Evolutionary conservation across 2,797 vertebrate species (phyloP).

Genomic region (Champsocephalus esox): DNA sequence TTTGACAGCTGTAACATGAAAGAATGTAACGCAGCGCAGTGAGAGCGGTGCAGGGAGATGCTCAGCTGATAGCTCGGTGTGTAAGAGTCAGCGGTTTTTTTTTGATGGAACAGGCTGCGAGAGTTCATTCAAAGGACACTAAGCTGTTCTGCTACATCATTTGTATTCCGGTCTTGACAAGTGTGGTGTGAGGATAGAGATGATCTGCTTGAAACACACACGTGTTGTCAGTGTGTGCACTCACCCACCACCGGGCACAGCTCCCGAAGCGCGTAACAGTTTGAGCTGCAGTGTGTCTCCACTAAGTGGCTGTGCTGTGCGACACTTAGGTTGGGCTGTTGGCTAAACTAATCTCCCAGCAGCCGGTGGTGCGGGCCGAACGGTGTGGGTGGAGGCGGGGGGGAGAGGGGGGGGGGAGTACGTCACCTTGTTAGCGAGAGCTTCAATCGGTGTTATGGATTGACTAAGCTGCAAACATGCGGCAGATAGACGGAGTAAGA

Average conservation of each 20-base stretch:
- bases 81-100: conserved; percentile 28
- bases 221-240: conserved; percentile 23
- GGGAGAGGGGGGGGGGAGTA: conserved; percentile 27
- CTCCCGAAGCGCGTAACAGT: conserved; percentile 54
- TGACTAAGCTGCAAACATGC: conserved; percentile 56
- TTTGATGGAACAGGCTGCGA: conserved; percentile 25
- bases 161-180: conserved; percentile 42
- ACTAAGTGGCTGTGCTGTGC: conserved; percentile 63
- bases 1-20: conserved; percentile 38
- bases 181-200: conserved; percentile 35
- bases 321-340: conserved; percentile 56
- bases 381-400: conserved; percentile 37
- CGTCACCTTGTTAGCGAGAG: conserved; percentile 75
- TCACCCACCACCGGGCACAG: conserved; percentile 29
- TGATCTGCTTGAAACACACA: conserved; percentile 39
- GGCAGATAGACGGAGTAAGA: conserved; percentile 14
- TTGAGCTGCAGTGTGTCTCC: conserved; percentile 64
- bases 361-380: conserved; percentile 54
- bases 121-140: conserved; percentile 54
- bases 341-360: conserved; percentile 73
- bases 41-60: conserved; percentile 25
- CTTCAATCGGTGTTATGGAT: conserved; percentile 71
- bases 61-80: conserved; percentile 45
- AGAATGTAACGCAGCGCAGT: conserved; percentile 27
- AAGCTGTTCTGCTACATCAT: conserved; percentile 26